These are phyloP conservation scores for Lithophane socia DNA, from an alignment of 2,888 invertebrate genomes.

Conservation along the genomic window DNA sequence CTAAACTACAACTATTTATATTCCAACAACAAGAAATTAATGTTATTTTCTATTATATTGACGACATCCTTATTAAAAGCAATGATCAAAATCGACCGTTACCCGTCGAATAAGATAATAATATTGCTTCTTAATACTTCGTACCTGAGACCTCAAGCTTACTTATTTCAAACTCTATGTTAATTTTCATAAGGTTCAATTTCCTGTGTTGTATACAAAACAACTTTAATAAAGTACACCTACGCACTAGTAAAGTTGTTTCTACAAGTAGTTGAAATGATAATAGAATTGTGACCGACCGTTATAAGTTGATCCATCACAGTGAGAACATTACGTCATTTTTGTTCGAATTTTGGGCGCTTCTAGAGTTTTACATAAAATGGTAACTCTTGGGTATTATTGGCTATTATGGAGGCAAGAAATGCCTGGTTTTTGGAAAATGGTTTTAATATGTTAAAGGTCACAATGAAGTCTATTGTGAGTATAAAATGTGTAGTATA, in stretches of 20 bases:
- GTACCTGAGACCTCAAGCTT: constrained; percentile 15
- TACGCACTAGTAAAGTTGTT: constrained; percentile 64
- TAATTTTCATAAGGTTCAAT: constrained; percentile 4
- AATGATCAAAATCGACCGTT: constrained; percentile 58
- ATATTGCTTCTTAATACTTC: constrained; percentile 45
- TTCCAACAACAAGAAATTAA: constrained; percentile 37
- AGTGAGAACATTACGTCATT: neutral
- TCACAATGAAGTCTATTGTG: constrained; percentile 49
- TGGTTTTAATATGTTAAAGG: constrained; percentile 45
- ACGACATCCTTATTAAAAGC: constrained; percentile 48
- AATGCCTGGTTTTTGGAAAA: constrained; percentile 52
- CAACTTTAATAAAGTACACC: constrained; percentile 60
- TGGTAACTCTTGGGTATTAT: constrained; percentile 40
- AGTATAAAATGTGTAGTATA: constrained; percentile 33
- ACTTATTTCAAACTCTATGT: neutral
- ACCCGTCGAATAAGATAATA: constrained; percentile 39
- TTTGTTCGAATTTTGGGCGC: neutral
- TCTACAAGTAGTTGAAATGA: constrained; percentile 59
- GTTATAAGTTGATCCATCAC: constrained; percentile 39
- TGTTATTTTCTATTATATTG: constrained; percentile 40
- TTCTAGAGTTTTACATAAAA: neutral
- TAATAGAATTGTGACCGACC: constrained; percentile 61
- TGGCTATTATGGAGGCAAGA: constrained; percentile 30
- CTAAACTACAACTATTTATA: constrained; percentile 26
- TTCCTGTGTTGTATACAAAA: constrained; percentile 25